Base-by-base conservation (phyloP, 2,797 vertebrate species). In the Taeniopygia guttata region DNA sequence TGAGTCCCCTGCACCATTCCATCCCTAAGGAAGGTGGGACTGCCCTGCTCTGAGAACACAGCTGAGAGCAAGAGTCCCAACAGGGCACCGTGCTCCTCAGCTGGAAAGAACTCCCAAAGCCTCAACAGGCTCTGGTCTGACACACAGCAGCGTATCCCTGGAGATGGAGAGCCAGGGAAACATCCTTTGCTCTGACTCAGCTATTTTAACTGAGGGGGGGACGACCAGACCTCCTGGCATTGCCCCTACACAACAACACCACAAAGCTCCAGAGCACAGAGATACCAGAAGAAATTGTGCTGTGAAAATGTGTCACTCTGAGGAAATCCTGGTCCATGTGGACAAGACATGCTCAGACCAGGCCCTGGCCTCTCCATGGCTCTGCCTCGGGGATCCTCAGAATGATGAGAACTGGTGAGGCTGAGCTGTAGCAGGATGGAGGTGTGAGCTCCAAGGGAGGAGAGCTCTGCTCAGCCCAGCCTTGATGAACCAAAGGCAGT, bases 71-170 rank as follows among this genome's bases (percentile, higher is more conserved):
- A 16, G 17, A 9, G n/a, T 20, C 16, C n/a, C 4, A 46, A 13
- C 29, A 36, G 27, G 38, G 2, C 5, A 29, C 42, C 2, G 16
- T 68, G 30, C 34, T 60, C 12, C 14, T 56, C 40, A 30, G 49
- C 58, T 45, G n/a, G 54, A 16, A 32, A 23, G 18, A 25, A 0
- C n/a, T 36, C 13, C 13, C 22, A 19, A 26, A 38, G n/a, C 20
- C 25, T 32, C 55, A 30, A 45, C 79, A 62, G 63, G 49, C 25
- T 36, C 32, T 56, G 45, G 2, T 40, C 27, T 73, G 76, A 32
- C 22, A 27, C 34, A 42, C 1, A 2, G 52, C 56, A 63, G n/a
- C 0, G 0, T 10, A 26, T 3, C 15, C 81, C 36, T n/a, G 62
- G 54, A 49, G 58, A 26, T 29, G n/a, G 38, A 67, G 51, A 21